Evolutionary conservation across 2,888 invertebrate genomes (phyloP), one percentile per base, ranked within the genome.

Genomic region (Adineta ricciae): DNA sequence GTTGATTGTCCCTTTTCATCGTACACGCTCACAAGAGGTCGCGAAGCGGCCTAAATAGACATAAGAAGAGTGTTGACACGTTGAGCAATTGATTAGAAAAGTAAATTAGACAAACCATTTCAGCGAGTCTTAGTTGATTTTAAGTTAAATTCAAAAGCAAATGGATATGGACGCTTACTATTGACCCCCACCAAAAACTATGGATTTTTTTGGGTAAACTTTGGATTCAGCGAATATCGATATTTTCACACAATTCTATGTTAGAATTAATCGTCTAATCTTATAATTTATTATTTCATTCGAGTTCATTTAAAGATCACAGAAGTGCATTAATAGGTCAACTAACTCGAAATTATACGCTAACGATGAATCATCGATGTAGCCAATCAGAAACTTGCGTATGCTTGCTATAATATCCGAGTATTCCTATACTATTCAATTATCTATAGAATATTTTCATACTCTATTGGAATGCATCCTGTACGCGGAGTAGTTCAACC

Each of bases 11-110:
- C 96, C 92, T 97, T 97, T 91, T 98, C 97, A 91, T 93, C 94
- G 92, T 97, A 97, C 83, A 99, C 95, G 92, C 95, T 95, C 92
- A 99, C 94, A 87, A 98, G 92, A 86, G 98, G 98, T 91, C 98
- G 94, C 91, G 96, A 82, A 38, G 86, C 86, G 38, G 83, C 85
- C 83, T 83, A 50, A 24, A 50, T 32, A 14, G 7, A 38, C 5
- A 4, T 16, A 41, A 9, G 32, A 41, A 32, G 27, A 64, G 19
- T n/a, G n/a, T 32, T 2, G 16, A 36, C 5, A 64, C 4, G 32
- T 16, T 8, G 5, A 46, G 27, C 0, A 56, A 27, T 64, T 14
- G 1, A 5, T 19, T 32, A 2, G 19, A 32, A 27, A 27, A 8
- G n/a, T 4, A 54, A 32, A 64, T 19, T 5, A 32, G 3, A 64